Evolutionary conservation across 2,797 vertebrate genomes (phyloP), one percentile per base, ranked within the genome.

Genomic region (Saxicola maurus): DNA sequence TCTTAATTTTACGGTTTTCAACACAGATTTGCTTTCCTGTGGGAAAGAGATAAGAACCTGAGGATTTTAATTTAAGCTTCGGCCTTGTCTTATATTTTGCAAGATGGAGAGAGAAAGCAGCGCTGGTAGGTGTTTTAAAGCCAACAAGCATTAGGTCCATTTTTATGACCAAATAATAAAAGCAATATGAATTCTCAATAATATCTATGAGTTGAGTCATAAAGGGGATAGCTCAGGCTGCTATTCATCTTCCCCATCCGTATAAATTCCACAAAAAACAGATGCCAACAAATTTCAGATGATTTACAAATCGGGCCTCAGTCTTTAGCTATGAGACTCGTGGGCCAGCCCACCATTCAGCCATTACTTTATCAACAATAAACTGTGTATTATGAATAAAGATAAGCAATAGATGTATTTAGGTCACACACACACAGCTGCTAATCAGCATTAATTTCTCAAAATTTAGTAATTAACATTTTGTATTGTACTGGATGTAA

Each of bases 1-100:
- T 98, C 97, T 98, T 98, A 98, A 99, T 98, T 99, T 99, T 98
- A 99, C 97, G 98, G 98, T 98, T 98, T 98, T 99, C 98, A 98
- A 98, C 98, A 98, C 97, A 98, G 98, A 98, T 99, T 98, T 98
- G 98, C 98, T 98, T 98, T 98, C 97, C 98, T 98, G 98, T 98
- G 98, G 98, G 97, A 98, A 98, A 96, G 97, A 99, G 98, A 99
- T 98, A 98, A 99, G 98, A 98, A 98, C 97, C 98, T 96, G 96
- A 97, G 97, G 98, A 98, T 98, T 98, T 98, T 97, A 97, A 97
- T 98, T 98, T 98, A 98, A 98, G 98, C 97, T 97, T 78, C 67
- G 97, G 97, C 97, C 98, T 98, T 97, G 97, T 98, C 97, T 98
- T 97, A 95, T 96, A 97, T 96, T 97, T 97, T 96, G 96, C 96